Evolutionary conservation across 2,113 vertebrate species (phyloP).

Genomic region (Aspiorhynchus laticeps): DNA sequence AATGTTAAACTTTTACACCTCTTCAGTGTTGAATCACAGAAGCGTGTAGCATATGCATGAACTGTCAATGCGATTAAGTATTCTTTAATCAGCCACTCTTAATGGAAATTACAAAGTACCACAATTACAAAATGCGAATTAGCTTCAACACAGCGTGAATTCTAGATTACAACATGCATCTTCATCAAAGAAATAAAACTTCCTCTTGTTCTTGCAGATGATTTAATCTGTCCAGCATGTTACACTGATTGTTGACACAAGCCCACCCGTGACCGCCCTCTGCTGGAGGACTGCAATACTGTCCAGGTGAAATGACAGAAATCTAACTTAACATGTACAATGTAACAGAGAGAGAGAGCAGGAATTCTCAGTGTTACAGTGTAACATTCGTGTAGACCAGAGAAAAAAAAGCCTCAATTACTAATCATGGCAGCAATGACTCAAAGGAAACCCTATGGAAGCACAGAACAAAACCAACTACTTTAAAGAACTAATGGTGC

Average conservation of each 20-base stretch:
- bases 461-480: background rate
- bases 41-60: background rate
- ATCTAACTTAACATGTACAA: background rate
- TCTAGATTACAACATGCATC: too few species aligned
- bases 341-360: too few species aligned
- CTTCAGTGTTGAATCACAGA: background rate
- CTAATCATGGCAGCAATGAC: background rate
- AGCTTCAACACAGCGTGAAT: too few species aligned
- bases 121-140: background rate
- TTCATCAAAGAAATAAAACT: background rate
- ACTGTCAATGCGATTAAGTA: background rate
- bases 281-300: background rate
- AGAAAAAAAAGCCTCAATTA: too few species aligned
- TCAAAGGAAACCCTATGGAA: background rate
- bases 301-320: background rate
- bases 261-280: constrained; percentile 12
- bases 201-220: background rate
- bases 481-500: background rate
- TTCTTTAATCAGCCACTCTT: background rate
- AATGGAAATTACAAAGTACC: too few species aligned
- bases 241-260: background rate
- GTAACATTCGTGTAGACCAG: too few species aligned
- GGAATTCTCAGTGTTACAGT: background rate
- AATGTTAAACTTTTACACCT: background rate
- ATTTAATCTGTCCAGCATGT: background rate